Conservation (phyloP, 2,797 vertebrate genomes). For the Limnodromus scolopaceus region DNA sequence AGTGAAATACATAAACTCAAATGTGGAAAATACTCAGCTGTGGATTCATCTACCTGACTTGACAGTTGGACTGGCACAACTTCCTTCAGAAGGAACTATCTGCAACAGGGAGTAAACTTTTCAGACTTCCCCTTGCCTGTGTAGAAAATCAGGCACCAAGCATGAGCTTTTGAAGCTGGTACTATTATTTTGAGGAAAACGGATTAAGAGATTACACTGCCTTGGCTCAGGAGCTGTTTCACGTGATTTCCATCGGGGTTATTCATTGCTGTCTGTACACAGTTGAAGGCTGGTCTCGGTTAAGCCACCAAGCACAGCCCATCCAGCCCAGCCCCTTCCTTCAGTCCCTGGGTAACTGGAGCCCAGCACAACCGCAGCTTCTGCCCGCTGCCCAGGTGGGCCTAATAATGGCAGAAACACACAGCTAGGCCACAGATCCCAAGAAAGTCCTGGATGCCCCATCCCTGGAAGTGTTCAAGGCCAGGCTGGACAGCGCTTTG, state of each 20-base stretch:
- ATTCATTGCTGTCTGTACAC: rapidly evolving
- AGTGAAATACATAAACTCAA: background rate
- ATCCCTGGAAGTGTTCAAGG: background rate
- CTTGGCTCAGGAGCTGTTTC: background rate
- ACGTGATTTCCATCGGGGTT: background rate
- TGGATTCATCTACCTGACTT: too few species aligned
- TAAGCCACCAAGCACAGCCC: rapidly evolving
- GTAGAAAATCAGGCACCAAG: background rate
- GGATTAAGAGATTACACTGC: background rate
- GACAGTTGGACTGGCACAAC: background rate
- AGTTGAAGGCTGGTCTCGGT: rapidly evolving
- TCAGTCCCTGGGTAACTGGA: rapidly evolving
- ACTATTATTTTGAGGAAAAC: background rate
- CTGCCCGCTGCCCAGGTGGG: too few species aligned
- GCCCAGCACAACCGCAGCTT: rapidly evolving
- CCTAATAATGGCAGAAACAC: background rate
- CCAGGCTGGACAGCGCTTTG: background rate
- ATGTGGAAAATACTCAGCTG: too few species aligned
- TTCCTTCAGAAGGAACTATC: background rate
- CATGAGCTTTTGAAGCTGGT: background rate
- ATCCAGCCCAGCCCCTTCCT: background rate
- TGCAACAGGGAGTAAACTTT: background rate
- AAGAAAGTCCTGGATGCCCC: background rate
- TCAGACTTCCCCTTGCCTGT: background rate
- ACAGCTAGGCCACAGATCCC: background rate